Evolutionary conservation across 2,113 vertebrate species (phyloP).

Genomic region (Callipepla californica): DNA sequence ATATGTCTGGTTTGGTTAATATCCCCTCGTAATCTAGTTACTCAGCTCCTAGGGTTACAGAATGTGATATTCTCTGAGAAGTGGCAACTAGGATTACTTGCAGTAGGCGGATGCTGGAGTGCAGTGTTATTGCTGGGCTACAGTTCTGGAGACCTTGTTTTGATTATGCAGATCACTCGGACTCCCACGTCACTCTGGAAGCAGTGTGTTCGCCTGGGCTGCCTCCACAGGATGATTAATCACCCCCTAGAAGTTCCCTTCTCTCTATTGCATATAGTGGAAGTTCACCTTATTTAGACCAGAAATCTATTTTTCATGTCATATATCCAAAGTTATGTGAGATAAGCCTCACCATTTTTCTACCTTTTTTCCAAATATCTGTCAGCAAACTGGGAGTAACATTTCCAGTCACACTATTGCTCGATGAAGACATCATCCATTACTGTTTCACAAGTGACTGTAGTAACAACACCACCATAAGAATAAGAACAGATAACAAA

Average conservation of each 20-base stretch:
- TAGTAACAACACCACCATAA: neutral
- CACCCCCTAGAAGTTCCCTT: neutral
- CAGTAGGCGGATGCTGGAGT: neutral
- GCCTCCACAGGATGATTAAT: constrained; percentile 39
- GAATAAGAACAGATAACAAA: neutral
- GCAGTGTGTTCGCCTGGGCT: neutral
- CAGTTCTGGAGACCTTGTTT: neutral
- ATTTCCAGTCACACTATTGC: neutral
- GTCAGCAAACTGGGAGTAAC: constrained; percentile 7
- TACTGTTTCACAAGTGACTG: neutral
- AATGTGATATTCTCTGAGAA: neutral
- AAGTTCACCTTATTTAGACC: constrained; percentile 2
- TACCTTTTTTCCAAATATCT: neutral
- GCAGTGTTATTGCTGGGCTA: neutral
- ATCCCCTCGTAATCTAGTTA: neutral
- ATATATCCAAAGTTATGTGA: neutral
- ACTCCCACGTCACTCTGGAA: neutral
- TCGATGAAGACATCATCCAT: neutral
- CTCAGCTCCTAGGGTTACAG: neutral
- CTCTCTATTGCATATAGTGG: neutral
- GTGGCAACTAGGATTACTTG: neutral
- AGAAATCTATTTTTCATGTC: constrained; percentile 50
- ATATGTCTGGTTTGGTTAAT: neutral
- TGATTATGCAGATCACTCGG: neutral
- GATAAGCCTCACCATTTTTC: neutral